Evolutionary conservation across 2,113 vertebrate species (phyloP), one percentile per base, ranked within the genome.

Genomic region (Chaetops frenatus): DNA sequence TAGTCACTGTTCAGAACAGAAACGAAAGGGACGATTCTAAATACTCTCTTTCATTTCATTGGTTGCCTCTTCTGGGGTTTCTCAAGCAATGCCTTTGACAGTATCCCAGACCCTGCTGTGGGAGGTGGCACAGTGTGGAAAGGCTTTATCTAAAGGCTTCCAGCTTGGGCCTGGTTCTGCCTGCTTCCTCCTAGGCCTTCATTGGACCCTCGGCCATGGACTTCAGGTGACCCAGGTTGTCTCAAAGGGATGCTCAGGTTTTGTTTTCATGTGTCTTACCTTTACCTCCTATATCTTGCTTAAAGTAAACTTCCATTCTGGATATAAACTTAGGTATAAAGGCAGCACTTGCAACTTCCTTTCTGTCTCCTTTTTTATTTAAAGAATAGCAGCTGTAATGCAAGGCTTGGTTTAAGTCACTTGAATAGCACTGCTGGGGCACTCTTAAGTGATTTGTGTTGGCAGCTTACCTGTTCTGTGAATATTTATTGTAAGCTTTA

Each of bases 231-330:
- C 47, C 70, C 66, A 93, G 50, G 72, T 89, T 89, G 83, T 88
- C 33, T 89, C 7, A 1, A 61, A 93, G 58, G 64, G 71, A 78
- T 83, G 72, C 79, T 95, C 73, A 54, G 81, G 29, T 81, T 90
- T 67, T 91, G 60, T 33, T 60, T 79, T 66, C 0, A 0, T 66
- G 29, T 86, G 74, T 94, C 64, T 94, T 92, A 42, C 42, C 40
- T 53, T 92, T 69, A 50, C 72, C 81, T 83, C 72, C 77, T 90
- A 31, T 48, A 50, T 76, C 78, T 88, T 76, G 11, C 73, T 85
- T 57, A 21, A 90, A 95, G 93, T 78, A 71, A 86, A 81, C 72
- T 93, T 96, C 95, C 8, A 1, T 83, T 96, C 67, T 94, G 93
- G 61, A 20, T 84, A 24, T 86, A 94, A 95, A 94, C 91, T 82